These are phyloP conservation scores for Anabas testudineus DNA, from an alignment of 2,797 vertebrate genomes.

Conservation along the genomic window DNA sequence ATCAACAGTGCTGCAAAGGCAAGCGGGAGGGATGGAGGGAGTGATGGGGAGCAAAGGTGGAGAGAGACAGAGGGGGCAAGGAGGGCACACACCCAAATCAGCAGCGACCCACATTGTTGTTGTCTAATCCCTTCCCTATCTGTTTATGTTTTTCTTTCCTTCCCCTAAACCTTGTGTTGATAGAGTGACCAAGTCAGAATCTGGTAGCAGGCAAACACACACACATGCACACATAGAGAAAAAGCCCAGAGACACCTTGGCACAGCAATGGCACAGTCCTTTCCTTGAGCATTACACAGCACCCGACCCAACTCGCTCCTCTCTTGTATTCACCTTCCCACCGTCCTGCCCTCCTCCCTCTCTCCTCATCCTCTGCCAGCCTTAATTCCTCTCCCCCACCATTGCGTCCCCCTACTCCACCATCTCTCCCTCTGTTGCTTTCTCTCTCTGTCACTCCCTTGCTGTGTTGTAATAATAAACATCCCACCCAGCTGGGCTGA, in stretches of 20 bases:
- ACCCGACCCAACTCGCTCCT: conserved; percentile 34
- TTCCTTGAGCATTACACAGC: conserved; percentile 36
- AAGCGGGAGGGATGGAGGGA: conserved; percentile 55
- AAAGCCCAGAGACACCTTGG: conserved; percentile 52
- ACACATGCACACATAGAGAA: conserved; percentile 18
- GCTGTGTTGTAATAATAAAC: conserved; percentile 80
- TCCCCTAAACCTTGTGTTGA: conserved; percentile 12
- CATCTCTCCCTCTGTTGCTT: conserved; percentile 71
- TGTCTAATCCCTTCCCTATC: conserved; percentile 37
- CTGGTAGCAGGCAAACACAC: conserved; percentile 1
- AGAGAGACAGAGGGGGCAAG: conserved; percentile 33
- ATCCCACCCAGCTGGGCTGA: conserved; percentile 75
- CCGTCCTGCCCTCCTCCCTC: conserved; percentile 13
- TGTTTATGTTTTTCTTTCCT: conserved; percentile 35
- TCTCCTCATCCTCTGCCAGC: conserved; percentile 49
- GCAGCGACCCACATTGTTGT: conserved; percentile 39
- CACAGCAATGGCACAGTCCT: conserved; percentile 46
- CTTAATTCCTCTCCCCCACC: conserved; percentile 54
- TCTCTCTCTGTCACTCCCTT: conserved; percentile 73
- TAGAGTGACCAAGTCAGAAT: conserved; percentile 5
- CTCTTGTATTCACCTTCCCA: conserved; percentile 33
- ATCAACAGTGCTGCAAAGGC: conserved; percentile 72
- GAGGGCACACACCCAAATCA: conserved; percentile 50
- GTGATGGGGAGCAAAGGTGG: conserved; percentile 30
- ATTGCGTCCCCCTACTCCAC: conserved; percentile 44